phyloP scores from a whole-genome alignment of 2,113 vertebrate species.

The Ellobius talpinus region DNA sequence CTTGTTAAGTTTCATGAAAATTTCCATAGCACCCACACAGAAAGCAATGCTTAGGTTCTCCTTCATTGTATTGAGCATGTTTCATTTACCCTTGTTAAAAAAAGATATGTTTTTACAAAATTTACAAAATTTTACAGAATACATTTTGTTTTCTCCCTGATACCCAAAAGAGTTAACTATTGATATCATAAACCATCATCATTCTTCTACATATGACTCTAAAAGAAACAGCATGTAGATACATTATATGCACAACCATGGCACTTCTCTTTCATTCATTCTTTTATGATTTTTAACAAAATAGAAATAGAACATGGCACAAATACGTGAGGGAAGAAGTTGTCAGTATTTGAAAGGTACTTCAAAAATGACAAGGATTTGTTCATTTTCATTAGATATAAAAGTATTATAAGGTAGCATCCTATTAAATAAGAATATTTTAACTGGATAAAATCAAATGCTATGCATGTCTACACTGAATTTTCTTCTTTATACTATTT shows the following conservation, averaged over 20 bases:
- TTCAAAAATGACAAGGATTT: background rate
- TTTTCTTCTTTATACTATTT: background rate
- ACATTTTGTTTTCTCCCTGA: background rate
- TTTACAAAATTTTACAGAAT: background rate
- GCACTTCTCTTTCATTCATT: background rate
- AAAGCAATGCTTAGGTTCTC: background rate
- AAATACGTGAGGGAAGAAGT: background rate
- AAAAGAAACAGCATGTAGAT: background rate
- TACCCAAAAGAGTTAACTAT: background rate
- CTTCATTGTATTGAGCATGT: background rate
- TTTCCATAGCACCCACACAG: background rate
- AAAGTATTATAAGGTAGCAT: background rate
- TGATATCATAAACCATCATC: background rate
- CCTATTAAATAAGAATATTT: background rate
- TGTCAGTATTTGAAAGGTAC: background rate
- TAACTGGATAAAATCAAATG: background rate
- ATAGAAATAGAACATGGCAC: background rate
- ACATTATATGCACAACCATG: background rate
- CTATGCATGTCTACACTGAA: background rate
- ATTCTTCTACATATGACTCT: background rate
- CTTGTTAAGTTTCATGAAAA: background rate
- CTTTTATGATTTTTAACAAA: background rate
- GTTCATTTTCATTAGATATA: background rate
- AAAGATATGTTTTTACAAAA: background rate
- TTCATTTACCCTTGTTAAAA: background rate